phyloP scores from a whole-genome alignment of 64 coral and sea anemone genomes.

The Porites lutea region DNA sequence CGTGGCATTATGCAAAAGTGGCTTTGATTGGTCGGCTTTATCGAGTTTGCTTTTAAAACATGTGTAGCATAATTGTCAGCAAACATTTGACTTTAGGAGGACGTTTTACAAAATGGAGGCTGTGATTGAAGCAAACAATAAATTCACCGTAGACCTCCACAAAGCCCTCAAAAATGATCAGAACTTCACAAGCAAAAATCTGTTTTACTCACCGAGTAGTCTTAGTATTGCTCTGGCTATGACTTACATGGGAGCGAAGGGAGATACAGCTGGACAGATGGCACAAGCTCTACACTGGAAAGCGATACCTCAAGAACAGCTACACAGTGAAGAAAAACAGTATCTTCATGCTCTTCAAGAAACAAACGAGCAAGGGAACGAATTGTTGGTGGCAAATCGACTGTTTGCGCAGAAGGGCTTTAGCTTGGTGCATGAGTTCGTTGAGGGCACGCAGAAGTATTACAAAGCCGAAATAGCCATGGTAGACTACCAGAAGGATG shows the following conservation, averaged over 20 bases:
- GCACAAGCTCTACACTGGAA: slow-evolving; percentile 79
- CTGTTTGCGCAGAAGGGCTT: slow-evolving; percentile 83
- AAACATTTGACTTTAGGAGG: no score
- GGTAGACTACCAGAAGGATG: slow-evolving; percentile 82
- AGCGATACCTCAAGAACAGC: slow-evolving; percentile 23
- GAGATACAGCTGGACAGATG: slow-evolving; percentile 72
- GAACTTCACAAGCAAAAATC: slow-evolving; percentile 35
- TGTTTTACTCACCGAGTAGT: slow-evolving; percentile 92
- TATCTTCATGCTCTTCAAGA: slow-evolving; percentile 55
- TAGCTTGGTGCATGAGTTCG: slow-evolving; percentile 64
- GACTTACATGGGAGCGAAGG: slow-evolving; percentile 84
- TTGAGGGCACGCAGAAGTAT: slow-evolving; percentile 49
- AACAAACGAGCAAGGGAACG: slow-evolving; percentile 35
- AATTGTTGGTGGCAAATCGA: slow-evolving; percentile 67
- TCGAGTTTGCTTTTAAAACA: no score
- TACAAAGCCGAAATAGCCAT: slow-evolving; percentile 68
- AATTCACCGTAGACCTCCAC: slow-evolving; percentile 51
- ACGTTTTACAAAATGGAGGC: slow-evolving; percentile 38
- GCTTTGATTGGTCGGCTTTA: no score
- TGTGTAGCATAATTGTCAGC: no score
- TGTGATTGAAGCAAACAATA: slow-evolving; percentile 42
- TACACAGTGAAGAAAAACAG: slow-evolving; percentile 54
- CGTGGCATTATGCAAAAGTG: no score
- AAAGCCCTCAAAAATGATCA: slow-evolving; percentile 22
- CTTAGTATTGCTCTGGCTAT: slow-evolving; percentile 85